Conservation (phyloP, 2,888 invertebrate genomes). For the Myopa tessellatipennis region DNA sequence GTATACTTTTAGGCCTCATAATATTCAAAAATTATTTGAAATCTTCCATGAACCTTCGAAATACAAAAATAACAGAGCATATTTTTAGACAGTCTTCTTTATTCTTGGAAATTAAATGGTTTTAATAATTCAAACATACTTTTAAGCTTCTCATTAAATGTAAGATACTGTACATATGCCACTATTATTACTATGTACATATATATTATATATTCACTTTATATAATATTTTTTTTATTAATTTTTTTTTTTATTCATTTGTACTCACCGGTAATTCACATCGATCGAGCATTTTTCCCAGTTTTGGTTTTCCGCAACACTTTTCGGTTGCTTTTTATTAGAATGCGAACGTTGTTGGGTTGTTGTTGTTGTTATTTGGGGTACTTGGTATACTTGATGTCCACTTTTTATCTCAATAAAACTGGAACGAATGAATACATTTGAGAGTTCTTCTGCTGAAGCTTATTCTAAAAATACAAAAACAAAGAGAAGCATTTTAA, state of each 20-base stretch:
- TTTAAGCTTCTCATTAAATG: slow-evolving; percentile 31
- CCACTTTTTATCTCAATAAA: slow-evolving; percentile 42
- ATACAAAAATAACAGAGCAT: slow-evolving; percentile 1
- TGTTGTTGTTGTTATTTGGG: not conserved
- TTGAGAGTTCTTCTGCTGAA: slow-evolving; percentile 45
- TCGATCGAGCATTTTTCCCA: slow-evolving; percentile 62
- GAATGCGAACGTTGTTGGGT: slow-evolving; percentile 1
- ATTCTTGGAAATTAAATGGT: not conserved
- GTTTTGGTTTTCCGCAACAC: slow-evolving; percentile 39
- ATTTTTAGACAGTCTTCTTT: slow-evolving; percentile 29
- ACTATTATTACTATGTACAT: not conserved
- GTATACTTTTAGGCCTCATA: not conserved
- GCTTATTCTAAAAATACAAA: too few relatives aligned
- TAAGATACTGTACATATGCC: too few relatives aligned
- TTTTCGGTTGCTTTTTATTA: slow-evolving; percentile 15
- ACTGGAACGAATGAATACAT: slow-evolving; percentile 56
- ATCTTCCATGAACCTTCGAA: not conserved
- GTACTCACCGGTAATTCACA: slow-evolving; percentile 66
- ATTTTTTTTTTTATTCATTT: not conserved
- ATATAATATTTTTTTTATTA: slow-evolving; percentile 4
- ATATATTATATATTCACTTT: not conserved
- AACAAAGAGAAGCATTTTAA: too few relatives aligned
- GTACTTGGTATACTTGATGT: not conserved
- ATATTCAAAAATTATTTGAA: not conserved
- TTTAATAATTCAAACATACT: slow-evolving; percentile 37